Evolutionary conservation across 2,113 vertebrate genomes (phyloP).

Genomic region (Urocitellus parryii): DNA sequence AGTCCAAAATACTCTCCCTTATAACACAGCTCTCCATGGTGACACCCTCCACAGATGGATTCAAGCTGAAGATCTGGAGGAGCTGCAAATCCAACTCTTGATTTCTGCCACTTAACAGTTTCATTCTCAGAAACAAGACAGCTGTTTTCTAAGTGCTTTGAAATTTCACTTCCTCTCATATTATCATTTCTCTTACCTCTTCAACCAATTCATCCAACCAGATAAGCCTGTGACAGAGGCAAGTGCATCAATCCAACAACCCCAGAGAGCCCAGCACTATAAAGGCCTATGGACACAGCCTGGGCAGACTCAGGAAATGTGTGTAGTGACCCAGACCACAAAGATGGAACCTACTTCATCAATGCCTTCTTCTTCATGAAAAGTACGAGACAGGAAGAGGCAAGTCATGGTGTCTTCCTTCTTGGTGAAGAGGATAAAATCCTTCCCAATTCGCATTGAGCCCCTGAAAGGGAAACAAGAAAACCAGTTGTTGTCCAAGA

Average conservation of each 20-base stretch:
- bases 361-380: constrained; percentile 98
- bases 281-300: neutral
- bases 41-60: neutral
- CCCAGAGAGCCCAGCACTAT: neutral
- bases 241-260: neutral
- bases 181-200: neutral
- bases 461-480: constrained; percentile 89
- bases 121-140: constrained; percentile 6
- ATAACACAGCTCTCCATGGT: neutral
- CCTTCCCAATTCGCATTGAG: constrained; percentile 99
- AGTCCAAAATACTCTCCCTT: neutral
- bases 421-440: constrained; percentile 98
- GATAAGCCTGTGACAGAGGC: neutral
- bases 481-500: constrained; percentile 46
- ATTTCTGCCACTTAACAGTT: neutral
- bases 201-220: neutral
- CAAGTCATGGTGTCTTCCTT: constrained; percentile 94
- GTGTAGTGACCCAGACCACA: neutral
- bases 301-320: neutral
- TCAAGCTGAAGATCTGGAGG: neutral
- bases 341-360: constrained; percentile 93
- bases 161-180: constrained; percentile 38
- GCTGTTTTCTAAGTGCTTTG: neutral
- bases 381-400: constrained; percentile 96
- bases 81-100: constrained; percentile 16